These are phyloP conservation scores for Molossus molossus DNA, from an alignment of 2,797 vertebrate species.

Conservation along the genomic window DNA sequence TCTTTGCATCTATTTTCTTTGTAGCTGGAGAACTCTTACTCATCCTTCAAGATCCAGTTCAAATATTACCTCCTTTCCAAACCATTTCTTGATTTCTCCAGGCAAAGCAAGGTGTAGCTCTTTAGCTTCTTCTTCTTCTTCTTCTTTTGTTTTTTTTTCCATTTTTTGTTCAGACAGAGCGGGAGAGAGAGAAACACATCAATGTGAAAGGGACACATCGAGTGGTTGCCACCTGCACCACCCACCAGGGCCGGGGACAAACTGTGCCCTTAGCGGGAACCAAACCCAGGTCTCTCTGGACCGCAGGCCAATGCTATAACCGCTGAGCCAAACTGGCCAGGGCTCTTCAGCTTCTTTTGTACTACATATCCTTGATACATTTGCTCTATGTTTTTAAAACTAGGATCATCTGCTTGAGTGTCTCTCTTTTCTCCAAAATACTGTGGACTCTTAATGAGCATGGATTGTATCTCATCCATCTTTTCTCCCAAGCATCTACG, in stretches of 20 bases:
- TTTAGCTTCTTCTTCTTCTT: conserved; percentile 17
- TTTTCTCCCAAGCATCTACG: not conserved
- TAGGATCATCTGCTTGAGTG: not conserved
- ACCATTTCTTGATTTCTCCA: conserved; percentile 61
- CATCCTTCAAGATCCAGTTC: not conserved
- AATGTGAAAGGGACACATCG: too few species aligned
- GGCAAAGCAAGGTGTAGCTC: conserved; percentile 1
- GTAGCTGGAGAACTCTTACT: not conserved
- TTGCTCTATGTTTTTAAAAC: not conserved
- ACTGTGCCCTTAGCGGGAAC: too few species aligned
- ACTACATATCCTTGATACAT: not conserved
- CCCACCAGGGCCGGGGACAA: too few species aligned
- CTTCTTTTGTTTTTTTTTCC: not conserved
- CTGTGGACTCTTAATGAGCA: not conserved
- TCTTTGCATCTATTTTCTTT: conserved; percentile 12
- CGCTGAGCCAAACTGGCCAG: too few species aligned
- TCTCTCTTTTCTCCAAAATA: conserved; percentile 48
- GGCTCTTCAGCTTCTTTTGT: conserved; percentile 3
- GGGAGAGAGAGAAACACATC: too few species aligned
- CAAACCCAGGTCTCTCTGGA: too few species aligned
- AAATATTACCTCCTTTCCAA: not conserved
- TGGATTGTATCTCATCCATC: not conserved
- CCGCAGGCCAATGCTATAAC: too few species aligned
- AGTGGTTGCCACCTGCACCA: too few species aligned
- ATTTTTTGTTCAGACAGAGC: too few species aligned